A percentile compares a stretch with the other conserved stretches of the same genome.
These are phyloP conservation scores for Melanostoma mellinum DNA, from an alignment of 2,888 invertebrate genomes.

Conservation along the genomic window DNA sequence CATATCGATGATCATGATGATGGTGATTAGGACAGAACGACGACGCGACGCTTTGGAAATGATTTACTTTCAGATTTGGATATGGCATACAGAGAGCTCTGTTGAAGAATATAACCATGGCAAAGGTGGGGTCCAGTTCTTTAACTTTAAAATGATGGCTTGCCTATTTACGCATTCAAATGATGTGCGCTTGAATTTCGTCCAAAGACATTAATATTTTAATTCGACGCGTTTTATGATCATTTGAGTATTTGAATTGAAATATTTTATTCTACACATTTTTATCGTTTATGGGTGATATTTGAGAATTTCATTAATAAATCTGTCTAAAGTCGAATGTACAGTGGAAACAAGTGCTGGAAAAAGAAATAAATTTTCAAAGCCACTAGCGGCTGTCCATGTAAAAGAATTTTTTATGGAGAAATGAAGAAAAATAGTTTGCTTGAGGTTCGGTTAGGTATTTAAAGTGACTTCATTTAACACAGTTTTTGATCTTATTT, in stretches of 20 bases:
- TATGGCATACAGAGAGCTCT: not conserved
- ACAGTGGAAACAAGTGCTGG: not conserved
- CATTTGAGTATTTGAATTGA: constrained; percentile 67
- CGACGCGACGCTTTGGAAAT: constrained; percentile 45
- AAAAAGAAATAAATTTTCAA: not conserved
- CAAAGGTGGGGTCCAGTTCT: constrained; percentile 56
- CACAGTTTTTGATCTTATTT: no score
- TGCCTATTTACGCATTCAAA: constrained; percentile 53
- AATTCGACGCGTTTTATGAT: constrained; percentile 73
- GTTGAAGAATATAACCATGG: constrained; percentile 28
- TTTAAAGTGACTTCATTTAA: no score
- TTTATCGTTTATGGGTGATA: constrained; percentile 45
- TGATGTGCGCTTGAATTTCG: constrained; percentile 69
- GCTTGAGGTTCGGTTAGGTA: no score
- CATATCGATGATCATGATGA: constrained; percentile 49
- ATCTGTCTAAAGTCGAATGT: constrained; percentile 14
- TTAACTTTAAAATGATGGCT: not conserved
- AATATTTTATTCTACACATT: constrained; percentile 58
- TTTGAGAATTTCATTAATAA: constrained; percentile 63
- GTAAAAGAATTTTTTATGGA: no score
- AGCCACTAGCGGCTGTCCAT: no score
- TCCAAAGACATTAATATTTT: constrained; percentile 73
- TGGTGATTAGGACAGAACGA: constrained; percentile 52
- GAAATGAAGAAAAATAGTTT: not conserved
- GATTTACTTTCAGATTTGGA: constrained; percentile 68